Conservation (phyloP, 2,888 invertebrate genomes). For the Agonopterix alstromeriana region DNA sequence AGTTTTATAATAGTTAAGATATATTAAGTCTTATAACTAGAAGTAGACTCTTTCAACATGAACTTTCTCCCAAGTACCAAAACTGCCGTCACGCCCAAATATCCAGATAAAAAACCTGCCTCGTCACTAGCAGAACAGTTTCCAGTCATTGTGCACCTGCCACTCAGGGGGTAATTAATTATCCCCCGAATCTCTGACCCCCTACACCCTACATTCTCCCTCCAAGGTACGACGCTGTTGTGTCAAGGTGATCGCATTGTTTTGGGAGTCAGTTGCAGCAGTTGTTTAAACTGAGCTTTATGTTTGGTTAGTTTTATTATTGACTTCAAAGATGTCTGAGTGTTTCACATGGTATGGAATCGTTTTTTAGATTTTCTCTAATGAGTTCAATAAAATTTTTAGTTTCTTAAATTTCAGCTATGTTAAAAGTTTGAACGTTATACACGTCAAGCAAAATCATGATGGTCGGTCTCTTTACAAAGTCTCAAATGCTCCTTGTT, state of each 20-base stretch:
- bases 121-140: constrained; percentile 47
- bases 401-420: too few species aligned
- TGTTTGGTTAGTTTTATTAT: too few species aligned
- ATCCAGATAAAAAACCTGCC: constrained; percentile 40
- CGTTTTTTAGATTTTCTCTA: too few species aligned
- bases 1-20: too few species aligned
- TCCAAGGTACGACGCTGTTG: constrained; percentile 36
- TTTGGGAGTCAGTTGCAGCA: constrained; percentile 8
- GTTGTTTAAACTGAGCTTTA: constrained; percentile 1
- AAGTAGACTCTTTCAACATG: background rate
- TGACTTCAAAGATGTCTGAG: too few species aligned
- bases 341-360: too few species aligned
- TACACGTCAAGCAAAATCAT: too few species aligned
- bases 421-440: too few species aligned
- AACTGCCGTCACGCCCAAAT: constrained; percentile 2
- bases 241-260: constrained; percentile 58
- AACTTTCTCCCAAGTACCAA: background rate
- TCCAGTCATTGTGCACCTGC: constrained; percentile 70
- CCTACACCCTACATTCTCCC: constrained; percentile 19
- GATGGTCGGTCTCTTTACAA: too few species aligned
- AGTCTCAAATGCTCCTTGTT: too few species aligned
- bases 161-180: constrained; percentile 66
- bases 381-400: too few species aligned
- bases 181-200: constrained; percentile 26
- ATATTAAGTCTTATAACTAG: too few species aligned